Percentiles rank a stretch among this genome's conserved stretches.
phyloP scores from a whole-genome alignment of 2,113 vertebrate species.

The Odontesthes bonariensis region DNA sequence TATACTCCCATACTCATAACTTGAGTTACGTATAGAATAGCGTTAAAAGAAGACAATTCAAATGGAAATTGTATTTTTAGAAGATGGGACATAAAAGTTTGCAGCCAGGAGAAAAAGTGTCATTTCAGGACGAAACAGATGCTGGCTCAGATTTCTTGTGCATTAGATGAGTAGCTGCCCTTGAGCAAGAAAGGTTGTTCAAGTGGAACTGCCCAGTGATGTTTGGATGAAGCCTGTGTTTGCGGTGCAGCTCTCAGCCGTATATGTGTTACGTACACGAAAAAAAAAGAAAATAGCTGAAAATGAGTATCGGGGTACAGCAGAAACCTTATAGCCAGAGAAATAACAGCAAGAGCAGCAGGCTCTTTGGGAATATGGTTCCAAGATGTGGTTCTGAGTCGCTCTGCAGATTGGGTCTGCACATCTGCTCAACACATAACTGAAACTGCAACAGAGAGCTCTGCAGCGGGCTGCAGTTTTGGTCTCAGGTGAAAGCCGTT shows the following conservation, averaged over 20 bases:
- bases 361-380: conserved; percentile 41
- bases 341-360: conserved; percentile 31
- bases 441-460: conserved; percentile 40
- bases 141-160: conserved; percentile 31
- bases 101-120: not conserved
- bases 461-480: conserved; percentile 40
- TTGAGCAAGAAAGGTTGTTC: conserved; percentile 55
- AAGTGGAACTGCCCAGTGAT: conserved; percentile 44
- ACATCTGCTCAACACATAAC: conserved; percentile 47
- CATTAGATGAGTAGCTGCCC: conserved; percentile 36
- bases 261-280: conserved; percentile 11
- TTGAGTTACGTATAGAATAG: not conserved
- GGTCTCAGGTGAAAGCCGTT: conserved; percentile 39
- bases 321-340: conserved; percentile 43
- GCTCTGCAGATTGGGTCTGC: conserved; percentile 35
- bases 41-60: no score
- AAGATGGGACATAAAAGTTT: conserved; percentile 10
- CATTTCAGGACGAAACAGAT: not conserved
- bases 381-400: conserved; percentile 33
- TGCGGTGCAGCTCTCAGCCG: conserved; percentile 39
- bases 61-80: not conserved
- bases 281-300: conserved; percentile 6
- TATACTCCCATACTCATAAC: no score
- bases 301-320: conserved; percentile 37
- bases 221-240: conserved; percentile 45